Evolutionary conservation across 2,797 vertebrate species (phyloP).

Genomic region (Ciconia nigra): DNA sequence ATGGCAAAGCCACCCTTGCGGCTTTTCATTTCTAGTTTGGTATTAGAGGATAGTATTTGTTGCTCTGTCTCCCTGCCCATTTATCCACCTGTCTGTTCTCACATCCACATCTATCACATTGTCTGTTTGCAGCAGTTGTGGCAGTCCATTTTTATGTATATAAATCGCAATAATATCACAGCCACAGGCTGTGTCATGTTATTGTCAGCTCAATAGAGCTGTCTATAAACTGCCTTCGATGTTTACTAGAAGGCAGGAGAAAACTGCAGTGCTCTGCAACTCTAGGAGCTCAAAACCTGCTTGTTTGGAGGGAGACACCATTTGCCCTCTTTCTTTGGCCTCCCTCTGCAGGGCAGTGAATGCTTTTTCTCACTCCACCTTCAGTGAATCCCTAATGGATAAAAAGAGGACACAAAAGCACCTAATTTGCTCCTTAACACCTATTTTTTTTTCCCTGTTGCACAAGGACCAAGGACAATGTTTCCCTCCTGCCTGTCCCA

Average conservation of each 20-base stretch:
- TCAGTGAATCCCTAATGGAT: background rate
- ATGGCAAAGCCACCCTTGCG: background rate
- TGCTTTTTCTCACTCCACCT: background rate
- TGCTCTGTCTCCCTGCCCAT: background rate
- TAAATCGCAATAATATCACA: background rate
- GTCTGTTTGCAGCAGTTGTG: fast-evolving
- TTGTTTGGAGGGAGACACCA: fast-evolving
- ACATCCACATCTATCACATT: background rate
- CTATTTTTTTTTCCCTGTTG: fast-evolving
- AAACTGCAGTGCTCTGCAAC: background rate
- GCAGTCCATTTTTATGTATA: background rate
- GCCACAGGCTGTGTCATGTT: background rate
- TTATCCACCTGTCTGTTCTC: background rate
- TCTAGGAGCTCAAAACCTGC: background rate
- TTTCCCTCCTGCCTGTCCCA: background rate
- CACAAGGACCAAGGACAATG: background rate
- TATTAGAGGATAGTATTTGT: background rate
- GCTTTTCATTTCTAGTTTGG: background rate
- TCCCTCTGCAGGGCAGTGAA: background rate
- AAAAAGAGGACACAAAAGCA: background rate
- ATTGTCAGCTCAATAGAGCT: background rate
- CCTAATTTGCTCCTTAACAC: background rate
- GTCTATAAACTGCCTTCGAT: too few species aligned
- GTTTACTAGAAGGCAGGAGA: background rate
- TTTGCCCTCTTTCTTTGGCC: background rate